phyloP scores from a whole-genome alignment of 2,888 invertebrate species.

The Allygus modestus region DNA sequence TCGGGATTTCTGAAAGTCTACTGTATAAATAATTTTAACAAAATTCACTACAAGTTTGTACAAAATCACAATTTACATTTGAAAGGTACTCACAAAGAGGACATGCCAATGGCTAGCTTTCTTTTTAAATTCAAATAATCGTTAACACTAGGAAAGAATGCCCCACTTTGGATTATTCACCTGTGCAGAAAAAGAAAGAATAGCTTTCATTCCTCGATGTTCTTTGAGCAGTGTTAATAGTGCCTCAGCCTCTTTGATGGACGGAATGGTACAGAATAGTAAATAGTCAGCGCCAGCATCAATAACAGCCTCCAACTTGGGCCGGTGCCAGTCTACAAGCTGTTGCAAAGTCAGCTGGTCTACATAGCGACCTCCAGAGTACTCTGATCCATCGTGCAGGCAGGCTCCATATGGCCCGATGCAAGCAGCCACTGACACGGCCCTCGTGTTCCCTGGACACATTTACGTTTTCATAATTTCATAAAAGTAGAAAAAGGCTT shows the following conservation, averaged over 20 bases:
- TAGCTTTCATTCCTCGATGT: conserved; percentile 88
- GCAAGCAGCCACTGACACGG: not conserved
- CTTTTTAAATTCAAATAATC: too few relatives aligned
- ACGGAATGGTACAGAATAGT: conserved; percentile 96
- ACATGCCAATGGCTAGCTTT: too few relatives aligned
- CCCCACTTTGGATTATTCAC: conserved; percentile 74
- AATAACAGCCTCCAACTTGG: conserved; percentile 87
- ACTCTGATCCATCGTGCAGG: conserved; percentile 94
- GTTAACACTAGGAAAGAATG: too few relatives aligned
- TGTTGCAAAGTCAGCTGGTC: conserved; percentile 81
- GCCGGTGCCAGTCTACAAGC: conserved; percentile 90
- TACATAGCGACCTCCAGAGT: conserved; percentile 89
- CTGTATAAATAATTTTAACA: too few relatives aligned
- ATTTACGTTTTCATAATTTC: too few relatives aligned
- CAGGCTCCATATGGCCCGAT: conserved; percentile 92
- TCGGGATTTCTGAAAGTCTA: too few relatives aligned
- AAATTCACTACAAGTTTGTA: too few relatives aligned
- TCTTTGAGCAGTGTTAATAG: conserved; percentile 87
- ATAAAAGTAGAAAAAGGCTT: too few relatives aligned
- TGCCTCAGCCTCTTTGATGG: conserved; percentile 88
- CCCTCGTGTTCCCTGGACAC: not conserved
- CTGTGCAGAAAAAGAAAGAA: conserved; percentile 93
- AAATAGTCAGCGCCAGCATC: conserved; percentile 90
- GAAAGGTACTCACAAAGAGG: too few relatives aligned
- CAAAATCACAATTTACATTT: too few relatives aligned